Base-by-base conservation (phyloP, 1,140 invertebrate genomes). In the Bombus haemorrhoidalis region DNA sequence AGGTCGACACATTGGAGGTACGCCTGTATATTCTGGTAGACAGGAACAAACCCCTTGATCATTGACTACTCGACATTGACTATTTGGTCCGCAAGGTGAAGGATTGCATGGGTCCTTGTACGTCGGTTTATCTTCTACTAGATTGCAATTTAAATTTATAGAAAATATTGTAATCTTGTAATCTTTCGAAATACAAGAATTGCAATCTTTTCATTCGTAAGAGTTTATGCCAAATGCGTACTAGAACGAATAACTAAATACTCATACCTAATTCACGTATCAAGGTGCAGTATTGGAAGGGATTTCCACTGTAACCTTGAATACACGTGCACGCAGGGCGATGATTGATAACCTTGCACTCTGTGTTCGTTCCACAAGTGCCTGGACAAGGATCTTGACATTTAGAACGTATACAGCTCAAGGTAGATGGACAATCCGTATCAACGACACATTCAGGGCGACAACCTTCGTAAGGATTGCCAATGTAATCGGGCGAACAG, bases 361-460 rank as follows among this genome's bases (percentile, higher is more conserved):
- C 95, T 3, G 97, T 96, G 92, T 97, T 96, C 59, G 95, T 73
- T 28, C 97, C 97, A 91, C 97, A 97, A 12, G 95, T 96, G 83
- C 96, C 96, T 18, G 94, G 92, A 90, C 97, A 97, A 43, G 97
- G 97, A 92, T 97, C 96, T 92, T 95, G 95, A 92, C 97, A 97
- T 93, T 96, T 97, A 80, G 96, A 96, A 75, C 96, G 94, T 37
- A 96, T 94, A 92, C 97, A 97, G 12, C 96, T 96, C 95, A 96
- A 89, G 96, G 95, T 82, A 91, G 95, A 91, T 88, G 96, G 92
- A 93, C 97, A 97, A 90, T 97, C 97, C 0, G 95, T 94, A 89
- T 96, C 96, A 87, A 96, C 96, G 13, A 96, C 95, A 94, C 97
- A 98, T 93, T 98, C 97, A 28, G 97, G 97, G 93, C 96, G 96